Base-by-base conservation (phyloP, 2,113 vertebrate genomes). In the Catharus minimus region DNA sequence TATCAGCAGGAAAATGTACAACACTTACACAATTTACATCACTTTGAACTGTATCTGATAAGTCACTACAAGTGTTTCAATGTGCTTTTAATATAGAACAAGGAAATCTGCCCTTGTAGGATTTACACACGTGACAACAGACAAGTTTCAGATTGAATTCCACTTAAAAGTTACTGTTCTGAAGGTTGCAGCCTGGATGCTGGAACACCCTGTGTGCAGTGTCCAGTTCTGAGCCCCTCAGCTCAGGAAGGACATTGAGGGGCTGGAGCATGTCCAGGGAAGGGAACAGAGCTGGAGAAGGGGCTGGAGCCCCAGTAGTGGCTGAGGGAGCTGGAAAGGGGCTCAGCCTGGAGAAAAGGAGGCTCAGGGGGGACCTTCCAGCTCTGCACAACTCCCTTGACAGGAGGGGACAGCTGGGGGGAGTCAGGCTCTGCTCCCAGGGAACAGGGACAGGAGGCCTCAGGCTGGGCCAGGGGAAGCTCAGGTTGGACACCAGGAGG, bases 401-500 rank as follows among this genome's bases (percentile, higher is more conserved):
- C 65, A 78, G 84, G 84, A 71, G 56, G 33, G 64, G 33, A 5
- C 55, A 68, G 38, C n/a, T 1, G 0, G n/a, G 28, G 26, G 26
- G 47, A 47, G 9, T 55, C 2, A 0, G n/a, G 46, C 22, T 86
- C 9, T 77, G 39, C 23, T 53, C 15, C 55, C 38, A 53, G 24
- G 47, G 56, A 53, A 47, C 41, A 55, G 56, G n/a, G 56, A 49
- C 56, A 71, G 74, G 41, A 73, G 6, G 39, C 41, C 56, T 53
- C 64, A 26, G 6, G 33, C 36, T 71, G 47, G 0, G 28, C 56
- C 11, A n/a, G 39, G 20, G 20, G 24, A 49, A 15, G 30, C 0
- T 2, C 26, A 36, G 66, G 6, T 0, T 8, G 62, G 43, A 19
- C 11, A 57, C 0, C 12, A 50, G 50, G 2, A 76, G 22, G 43